Conservation (phyloP, 2,113 vertebrate genomes). For the Lagenorhynchus albirostris region DNA sequence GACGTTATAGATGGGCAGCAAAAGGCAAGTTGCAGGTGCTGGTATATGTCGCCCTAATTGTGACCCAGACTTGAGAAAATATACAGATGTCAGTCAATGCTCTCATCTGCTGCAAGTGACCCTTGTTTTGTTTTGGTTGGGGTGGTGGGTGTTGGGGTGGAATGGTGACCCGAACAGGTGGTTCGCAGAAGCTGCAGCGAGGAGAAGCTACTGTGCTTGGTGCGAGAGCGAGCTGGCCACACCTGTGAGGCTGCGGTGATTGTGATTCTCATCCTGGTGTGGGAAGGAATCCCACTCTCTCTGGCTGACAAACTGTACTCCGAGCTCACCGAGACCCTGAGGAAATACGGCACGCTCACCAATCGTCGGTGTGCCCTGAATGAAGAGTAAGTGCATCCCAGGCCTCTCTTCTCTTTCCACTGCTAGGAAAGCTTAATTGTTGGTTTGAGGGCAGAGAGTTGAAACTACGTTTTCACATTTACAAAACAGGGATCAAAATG, state of each 20-base stretch:
- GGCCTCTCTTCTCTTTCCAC: not conserved
- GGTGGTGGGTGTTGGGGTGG: constrained; percentile 64
- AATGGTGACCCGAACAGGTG: constrained; percentile 85
- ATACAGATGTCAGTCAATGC: not conserved
- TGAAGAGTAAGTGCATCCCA: constrained; percentile 91
- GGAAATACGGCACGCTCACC: constrained; percentile 90
- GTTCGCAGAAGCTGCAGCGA: constrained; percentile 90
- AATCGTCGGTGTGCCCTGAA: constrained; percentile 95
- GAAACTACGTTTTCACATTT: not conserved
- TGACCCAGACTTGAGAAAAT: not conserved
- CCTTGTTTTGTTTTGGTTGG: constrained; percentile 46
- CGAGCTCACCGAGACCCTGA: constrained; percentile 90
- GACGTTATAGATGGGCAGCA: not conserved
- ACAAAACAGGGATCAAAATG: not conserved
- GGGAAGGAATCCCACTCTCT: constrained; percentile 91
- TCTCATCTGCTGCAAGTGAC: constrained; percentile 43
- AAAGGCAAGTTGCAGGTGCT: not conserved
- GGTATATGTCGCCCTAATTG: not conserved
- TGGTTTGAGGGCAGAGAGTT: not conserved
- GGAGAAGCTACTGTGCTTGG: constrained; percentile 95
- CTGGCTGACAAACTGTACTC: constrained; percentile 92
- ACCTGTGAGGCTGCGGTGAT: constrained; percentile 91
- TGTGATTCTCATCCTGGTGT: constrained; percentile 93
- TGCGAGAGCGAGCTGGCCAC: constrained; percentile 92
- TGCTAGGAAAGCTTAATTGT: not conserved